Conservation (phyloP, 92 coral and sea anemone species). For the Porites cylindrica region DNA sequence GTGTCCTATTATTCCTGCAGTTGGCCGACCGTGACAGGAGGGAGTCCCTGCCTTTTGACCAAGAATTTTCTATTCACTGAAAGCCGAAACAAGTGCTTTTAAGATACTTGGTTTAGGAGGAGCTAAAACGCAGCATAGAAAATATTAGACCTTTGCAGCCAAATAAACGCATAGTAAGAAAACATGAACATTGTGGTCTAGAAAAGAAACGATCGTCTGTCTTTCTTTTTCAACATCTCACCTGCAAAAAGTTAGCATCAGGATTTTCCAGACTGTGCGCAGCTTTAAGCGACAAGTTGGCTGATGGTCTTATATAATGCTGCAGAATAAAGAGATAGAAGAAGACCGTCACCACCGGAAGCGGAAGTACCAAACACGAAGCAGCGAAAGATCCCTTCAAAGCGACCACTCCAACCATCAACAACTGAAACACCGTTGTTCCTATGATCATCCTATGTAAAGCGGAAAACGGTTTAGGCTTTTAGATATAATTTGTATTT, state of each 20-base stretch:
- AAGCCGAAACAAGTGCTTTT: too few relatives aligned
- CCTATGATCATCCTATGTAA: slow-evolving; percentile 82
- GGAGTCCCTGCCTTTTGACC: slow-evolving; percentile 49
- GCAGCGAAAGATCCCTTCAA: slow-evolving; percentile 75
- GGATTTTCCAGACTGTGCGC: slow-evolving; percentile 61
- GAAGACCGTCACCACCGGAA: slow-evolving; percentile 81
- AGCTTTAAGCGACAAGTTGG: slow-evolving; percentile 56
- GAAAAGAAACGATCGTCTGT: too few relatives aligned
- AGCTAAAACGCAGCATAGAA: too few relatives aligned
- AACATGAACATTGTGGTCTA: neutral
- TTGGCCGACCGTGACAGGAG: slow-evolving; percentile 27
- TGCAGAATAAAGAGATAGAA: slow-evolving; percentile 79
- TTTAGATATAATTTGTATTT: neutral
- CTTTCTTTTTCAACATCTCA: neutral
- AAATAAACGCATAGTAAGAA: too few relatives aligned
- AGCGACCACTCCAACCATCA: slow-evolving; percentile 91
- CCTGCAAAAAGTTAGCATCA: slow-evolving; percentile 69
- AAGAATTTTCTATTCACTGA: neutral
- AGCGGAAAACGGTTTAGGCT: neutral
- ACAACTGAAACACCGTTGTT: slow-evolving; percentile 79
- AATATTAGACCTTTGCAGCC: too few relatives aligned
- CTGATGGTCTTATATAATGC: slow-evolving; percentile 66
- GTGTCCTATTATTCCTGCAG: too few relatives aligned
- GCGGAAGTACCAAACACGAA: slow-evolving; percentile 78
- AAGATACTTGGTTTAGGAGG: too few relatives aligned